These are phyloP conservation scores for Pituophis catenifer DNA, from an alignment of 2,113 vertebrate genomes.

Conservation along the genomic window DNA sequence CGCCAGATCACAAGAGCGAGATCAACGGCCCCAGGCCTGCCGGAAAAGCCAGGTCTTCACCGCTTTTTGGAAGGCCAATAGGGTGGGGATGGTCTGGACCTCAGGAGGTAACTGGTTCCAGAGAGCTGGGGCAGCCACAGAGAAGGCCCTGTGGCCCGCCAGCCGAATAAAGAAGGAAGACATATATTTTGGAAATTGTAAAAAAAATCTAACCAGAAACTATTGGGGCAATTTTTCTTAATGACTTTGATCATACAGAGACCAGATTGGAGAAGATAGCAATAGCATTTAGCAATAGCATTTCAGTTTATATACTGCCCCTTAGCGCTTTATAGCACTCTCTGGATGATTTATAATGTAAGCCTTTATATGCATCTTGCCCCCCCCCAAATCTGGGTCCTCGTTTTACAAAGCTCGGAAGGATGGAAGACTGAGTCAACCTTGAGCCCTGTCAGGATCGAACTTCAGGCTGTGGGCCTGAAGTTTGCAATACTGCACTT, in stretches of 20 bases:
- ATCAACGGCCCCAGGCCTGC: too few relatives aligned
- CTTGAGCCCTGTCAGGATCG: background rate
- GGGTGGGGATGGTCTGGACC: too few relatives aligned
- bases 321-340: background rate
- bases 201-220: background rate
- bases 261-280: background rate
- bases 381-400: background rate
- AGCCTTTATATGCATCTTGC: background rate
- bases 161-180: constrained; percentile 1
- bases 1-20: too few relatives aligned
- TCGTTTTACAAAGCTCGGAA: background rate
- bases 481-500: background rate
- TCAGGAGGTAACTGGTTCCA: too few relatives aligned
- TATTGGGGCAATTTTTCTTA: background rate
- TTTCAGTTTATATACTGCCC: background rate
- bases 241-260: background rate
- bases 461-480: background rate
- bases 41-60: too few relatives aligned
- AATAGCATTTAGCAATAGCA: background rate
- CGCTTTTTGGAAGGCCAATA: too few relatives aligned
- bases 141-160: too few relatives aligned
- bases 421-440: background rate
- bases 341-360: background rate
- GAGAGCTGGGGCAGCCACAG: too few relatives aligned
- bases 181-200: constrained; percentile 10